Evolutionary conservation across 2,113 vertebrate species (phyloP).

Genomic region (Dasyurus viverrinus): DNA sequence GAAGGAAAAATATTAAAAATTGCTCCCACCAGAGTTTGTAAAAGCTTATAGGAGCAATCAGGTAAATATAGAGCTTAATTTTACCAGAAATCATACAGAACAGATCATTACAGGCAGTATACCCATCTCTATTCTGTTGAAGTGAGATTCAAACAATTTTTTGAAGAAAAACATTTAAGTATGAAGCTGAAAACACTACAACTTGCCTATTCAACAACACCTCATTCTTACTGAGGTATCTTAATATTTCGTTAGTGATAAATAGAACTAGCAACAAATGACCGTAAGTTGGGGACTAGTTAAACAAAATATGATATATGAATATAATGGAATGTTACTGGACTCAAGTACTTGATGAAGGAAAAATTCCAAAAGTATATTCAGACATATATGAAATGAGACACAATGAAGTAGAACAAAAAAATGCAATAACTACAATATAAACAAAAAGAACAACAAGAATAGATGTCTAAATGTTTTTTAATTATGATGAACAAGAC

Average conservation of each 20-base stretch:
- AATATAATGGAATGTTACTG: not conserved
- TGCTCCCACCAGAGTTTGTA: not conserved
- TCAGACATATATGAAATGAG: not conserved
- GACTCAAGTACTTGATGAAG: not conserved
- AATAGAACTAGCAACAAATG: not conserved
- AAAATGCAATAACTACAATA: not conserved
- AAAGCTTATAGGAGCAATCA: not conserved
- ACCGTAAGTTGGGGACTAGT: not conserved
- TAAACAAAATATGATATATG: not conserved
- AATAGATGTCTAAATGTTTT: not conserved
- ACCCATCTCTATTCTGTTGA: conserved; percentile 10
- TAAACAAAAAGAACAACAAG: not conserved
- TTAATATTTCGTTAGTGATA: accelerated
- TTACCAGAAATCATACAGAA: not conserved
- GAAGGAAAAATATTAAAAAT: not conserved
- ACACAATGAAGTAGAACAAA: not conserved
- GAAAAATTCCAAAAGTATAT: not conserved
- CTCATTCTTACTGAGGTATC: accelerated
- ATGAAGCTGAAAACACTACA: not conserved
- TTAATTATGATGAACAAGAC: not conserved
- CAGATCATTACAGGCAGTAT: conserved; percentile 60
- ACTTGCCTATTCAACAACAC: not conserved
- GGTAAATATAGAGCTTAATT: conserved; percentile 9
- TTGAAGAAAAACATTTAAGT: conserved; percentile 39
- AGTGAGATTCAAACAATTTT: not conserved